Conservation (phyloP, 2,888 invertebrate species). For the Uropetala carovei region DNA sequence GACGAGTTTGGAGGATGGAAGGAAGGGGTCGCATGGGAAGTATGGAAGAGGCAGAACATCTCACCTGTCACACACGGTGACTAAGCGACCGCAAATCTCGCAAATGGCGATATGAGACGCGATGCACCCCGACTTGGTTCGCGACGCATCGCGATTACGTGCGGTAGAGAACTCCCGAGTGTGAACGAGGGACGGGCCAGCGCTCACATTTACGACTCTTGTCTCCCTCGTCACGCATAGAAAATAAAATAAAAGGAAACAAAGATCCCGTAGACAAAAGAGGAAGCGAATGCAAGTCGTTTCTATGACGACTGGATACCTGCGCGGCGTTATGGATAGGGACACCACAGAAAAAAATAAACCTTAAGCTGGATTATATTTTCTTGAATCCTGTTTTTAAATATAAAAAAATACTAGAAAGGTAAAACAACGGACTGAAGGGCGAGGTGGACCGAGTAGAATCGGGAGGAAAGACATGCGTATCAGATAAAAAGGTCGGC, state of each 20-base stretch:
- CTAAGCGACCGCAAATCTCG: constrained; percentile 17
- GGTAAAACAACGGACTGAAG: not conserved
- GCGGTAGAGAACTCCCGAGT: not conserved
- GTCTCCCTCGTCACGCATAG: not conserved
- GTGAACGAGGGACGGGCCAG: not conserved
- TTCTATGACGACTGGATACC: not conserved
- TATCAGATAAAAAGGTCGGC: too few relatives aligned
- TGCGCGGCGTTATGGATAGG: constrained; percentile 7
- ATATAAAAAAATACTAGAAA: not conserved
- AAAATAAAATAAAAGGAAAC: not conserved
- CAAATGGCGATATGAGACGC: constrained; percentile 5
- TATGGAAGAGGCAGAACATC: not conserved
- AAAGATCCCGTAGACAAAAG: not conserved
- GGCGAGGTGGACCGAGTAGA: not conserved
- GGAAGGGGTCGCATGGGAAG: not conserved
- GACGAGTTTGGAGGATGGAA: not conserved
- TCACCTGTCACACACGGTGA: not conserved
- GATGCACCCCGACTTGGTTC: not conserved
- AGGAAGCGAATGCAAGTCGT: not conserved
- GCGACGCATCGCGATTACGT: too few relatives aligned
- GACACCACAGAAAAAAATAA: not conserved
- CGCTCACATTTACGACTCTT: not conserved
- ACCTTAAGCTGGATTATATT: too few relatives aligned
- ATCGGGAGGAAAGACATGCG: too few relatives aligned
- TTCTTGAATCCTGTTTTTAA: too few relatives aligned